phyloP scores from a whole-genome alignment of 1,140 invertebrate genomes.

The Geopemphigus sp. region DNA sequence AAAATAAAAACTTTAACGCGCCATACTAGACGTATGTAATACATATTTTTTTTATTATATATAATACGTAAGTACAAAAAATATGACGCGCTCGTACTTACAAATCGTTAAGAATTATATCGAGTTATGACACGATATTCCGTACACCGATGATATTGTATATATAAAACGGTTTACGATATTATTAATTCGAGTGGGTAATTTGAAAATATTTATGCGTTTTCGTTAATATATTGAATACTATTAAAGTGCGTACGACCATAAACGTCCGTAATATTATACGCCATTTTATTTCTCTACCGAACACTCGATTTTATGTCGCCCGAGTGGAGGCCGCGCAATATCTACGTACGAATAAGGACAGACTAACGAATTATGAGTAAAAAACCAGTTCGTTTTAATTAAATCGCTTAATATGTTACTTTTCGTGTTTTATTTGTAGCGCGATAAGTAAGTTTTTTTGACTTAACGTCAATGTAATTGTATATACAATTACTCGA shows the following conservation, averaged over 20 bases:
- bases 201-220: conserved; percentile 7
- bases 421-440: no score
- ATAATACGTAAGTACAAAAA: no score
- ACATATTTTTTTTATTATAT: no score
- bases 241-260: background rate
- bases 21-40: no score
- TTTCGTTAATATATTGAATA: background rate
- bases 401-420: no score
- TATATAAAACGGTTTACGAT: background rate
- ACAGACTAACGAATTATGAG: no score
- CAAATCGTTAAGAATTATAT: background rate
- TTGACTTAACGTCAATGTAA: no score
- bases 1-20: no score
- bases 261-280: background rate
- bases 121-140: background rate
- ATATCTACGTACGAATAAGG: background rate
- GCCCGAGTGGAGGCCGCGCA: background rate
- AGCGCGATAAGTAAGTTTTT: no score
- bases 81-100: no score
- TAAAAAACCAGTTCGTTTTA: no score
- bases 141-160: background rate
- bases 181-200: background rate
- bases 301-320: background rate
- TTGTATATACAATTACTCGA: no score
- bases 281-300: background rate